phyloP scores from a whole-genome alignment of 2,888 invertebrate genomes.

The Lithosia quadra region DNA sequence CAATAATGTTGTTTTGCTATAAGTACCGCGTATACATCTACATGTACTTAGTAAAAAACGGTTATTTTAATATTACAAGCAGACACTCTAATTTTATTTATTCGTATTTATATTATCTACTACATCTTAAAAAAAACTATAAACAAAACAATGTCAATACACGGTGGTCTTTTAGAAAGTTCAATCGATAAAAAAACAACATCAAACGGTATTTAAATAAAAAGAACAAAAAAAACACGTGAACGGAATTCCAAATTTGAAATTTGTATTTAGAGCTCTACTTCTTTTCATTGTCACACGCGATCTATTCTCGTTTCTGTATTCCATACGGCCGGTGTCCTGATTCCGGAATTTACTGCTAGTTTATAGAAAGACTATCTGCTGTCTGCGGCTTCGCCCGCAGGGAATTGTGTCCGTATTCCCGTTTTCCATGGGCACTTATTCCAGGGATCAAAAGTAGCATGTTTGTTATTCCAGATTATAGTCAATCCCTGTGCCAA shows the following conservation, averaged over 20 bases:
- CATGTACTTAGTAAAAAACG: no score
- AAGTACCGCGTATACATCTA: no score
- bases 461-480: no score
- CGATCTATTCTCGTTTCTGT: constrained; percentile 52
- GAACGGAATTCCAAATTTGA: constrained; percentile 50
- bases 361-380: constrained; percentile 21
- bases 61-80: no score
- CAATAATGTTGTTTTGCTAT: no score
- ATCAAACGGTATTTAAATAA: constrained; percentile 28
- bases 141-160: constrained; percentile 11
- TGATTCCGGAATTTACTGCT: constrained; percentile 36
- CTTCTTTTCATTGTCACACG: constrained; percentile 54
- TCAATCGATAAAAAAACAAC: constrained; percentile 30
- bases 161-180: constrained; percentile 32
- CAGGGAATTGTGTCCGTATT: no score
- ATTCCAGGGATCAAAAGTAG: no score
- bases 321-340: constrained; percentile 49
- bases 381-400: no score
- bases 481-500: no score
- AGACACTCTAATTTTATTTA: no score
- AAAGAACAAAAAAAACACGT: constrained; percentile 29
- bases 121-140: not conserved
- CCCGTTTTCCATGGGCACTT: no score
- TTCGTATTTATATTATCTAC: no score
- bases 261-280: constrained; percentile 51